Evolutionary conservation across 2,888 invertebrate genomes (phyloP).

Genomic region (Megalurothrips usitatus): DNA sequence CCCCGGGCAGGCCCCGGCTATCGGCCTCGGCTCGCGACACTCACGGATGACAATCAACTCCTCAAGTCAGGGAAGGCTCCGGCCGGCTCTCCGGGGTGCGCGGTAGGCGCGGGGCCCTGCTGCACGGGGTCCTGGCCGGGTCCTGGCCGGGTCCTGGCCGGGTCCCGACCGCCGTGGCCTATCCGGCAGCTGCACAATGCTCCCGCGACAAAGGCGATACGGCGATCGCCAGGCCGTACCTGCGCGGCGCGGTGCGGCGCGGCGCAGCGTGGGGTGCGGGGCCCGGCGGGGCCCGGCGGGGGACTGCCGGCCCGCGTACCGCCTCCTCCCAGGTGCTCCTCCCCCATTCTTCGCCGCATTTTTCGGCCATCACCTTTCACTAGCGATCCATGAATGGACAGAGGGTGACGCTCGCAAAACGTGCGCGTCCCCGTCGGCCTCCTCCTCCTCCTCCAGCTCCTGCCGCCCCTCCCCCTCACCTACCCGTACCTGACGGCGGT

Average conservation of each 20-base stretch:
- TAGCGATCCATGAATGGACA: slow-evolving; percentile 2
- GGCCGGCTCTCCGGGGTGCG: not conserved
- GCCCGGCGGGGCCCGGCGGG: not conserved
- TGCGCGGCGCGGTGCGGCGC: not conserved
- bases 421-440: not conserved
- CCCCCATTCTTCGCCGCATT: slow-evolving; percentile 12
- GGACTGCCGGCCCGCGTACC: not conserved
- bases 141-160: not conserved
- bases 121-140: not conserved
- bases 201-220: not conserved
- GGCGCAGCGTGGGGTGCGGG: not conserved
- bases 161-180: not conserved
- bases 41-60: slow-evolving; percentile 22
- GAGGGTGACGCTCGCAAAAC: slow-evolving; percentile 15
- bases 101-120: not conserved
- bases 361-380: slow-evolving; percentile 26
- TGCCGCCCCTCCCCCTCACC: no score
- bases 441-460: no score
- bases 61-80: not conserved
- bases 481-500: no score
- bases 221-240: not conserved
- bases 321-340: not conserved
- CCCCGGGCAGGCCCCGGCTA: no score
- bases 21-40: not conserved
- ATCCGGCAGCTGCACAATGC: slow-evolving; percentile 8